Evolutionary conservation across 2,888 invertebrate species (phyloP).

Genomic region (Coronaproctus castanopsis): DNA sequence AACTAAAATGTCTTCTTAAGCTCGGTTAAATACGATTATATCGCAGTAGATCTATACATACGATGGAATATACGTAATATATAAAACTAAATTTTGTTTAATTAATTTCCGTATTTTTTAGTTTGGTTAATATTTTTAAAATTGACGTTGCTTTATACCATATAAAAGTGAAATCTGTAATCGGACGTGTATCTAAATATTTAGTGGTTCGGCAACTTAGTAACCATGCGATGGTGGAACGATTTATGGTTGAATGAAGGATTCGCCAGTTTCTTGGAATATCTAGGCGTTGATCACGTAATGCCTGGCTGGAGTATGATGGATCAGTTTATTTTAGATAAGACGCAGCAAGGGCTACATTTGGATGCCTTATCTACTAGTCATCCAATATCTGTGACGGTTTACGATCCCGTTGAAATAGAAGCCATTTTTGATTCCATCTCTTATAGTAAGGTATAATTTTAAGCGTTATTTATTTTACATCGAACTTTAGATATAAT

Average conservation of each 20-base stretch:
- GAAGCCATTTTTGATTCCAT: conserved; percentile 54
- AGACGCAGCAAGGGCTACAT: conserved; percentile 43
- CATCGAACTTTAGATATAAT: conserved; percentile 1
- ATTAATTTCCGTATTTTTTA: too few relatives aligned
- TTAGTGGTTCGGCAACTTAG: conserved; percentile 79
- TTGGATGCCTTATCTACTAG: conserved; percentile 47
- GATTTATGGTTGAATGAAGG: conserved; percentile 82
- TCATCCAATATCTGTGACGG: conserved; percentile 46
- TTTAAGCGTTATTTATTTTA: background rate
- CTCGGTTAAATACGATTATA: too few relatives aligned
- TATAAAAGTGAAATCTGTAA: too few relatives aligned
- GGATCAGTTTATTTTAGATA: conserved; percentile 46
- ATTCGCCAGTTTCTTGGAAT: conserved; percentile 62
- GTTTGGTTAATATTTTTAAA: too few relatives aligned
- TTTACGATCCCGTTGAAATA: conserved; percentile 46
- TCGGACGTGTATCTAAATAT: too few relatives aligned
- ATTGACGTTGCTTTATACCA: too few relatives aligned
- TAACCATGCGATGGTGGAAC: conserved; percentile 88
- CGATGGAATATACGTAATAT: too few relatives aligned
- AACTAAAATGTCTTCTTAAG: too few relatives aligned
- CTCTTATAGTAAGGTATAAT: conserved; percentile 44
- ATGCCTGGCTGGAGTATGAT: conserved; percentile 45
- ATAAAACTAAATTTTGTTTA: too few relatives aligned
- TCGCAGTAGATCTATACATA: too few relatives aligned
- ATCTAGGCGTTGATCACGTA: conserved; percentile 42